Evolutionary conservation across 2,797 vertebrate genomes (phyloP).

Genomic region (Rhinoraja longicauda): DNA sequence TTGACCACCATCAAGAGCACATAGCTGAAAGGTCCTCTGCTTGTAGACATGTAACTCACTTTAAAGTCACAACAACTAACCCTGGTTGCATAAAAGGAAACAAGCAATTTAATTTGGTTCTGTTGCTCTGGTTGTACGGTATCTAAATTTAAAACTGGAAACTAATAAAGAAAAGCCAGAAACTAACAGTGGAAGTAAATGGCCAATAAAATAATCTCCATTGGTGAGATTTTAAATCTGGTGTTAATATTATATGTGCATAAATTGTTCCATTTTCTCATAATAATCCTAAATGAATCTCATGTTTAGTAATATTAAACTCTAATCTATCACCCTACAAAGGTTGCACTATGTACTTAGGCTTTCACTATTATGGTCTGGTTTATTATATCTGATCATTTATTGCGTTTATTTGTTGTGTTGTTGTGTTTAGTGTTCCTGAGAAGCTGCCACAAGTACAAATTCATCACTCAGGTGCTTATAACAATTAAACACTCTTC

Average conservation of each 20-base stretch:
- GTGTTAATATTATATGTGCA: background rate
- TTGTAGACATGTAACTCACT: background rate
- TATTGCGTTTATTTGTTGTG: too few species aligned
- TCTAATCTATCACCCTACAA: background rate
- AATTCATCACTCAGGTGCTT: too few species aligned
- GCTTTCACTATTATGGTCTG: too few species aligned
- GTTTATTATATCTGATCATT: too few species aligned
- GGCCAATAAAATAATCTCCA: background rate
- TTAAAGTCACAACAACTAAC: background rate
- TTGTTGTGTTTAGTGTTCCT: too few species aligned
- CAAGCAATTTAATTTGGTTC: background rate
- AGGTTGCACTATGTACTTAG: too few species aligned
- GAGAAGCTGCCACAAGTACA: too few species aligned
- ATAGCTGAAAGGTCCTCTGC: background rate
- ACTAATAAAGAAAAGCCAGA: background rate
- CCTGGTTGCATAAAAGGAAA: background rate
- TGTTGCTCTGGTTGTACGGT: background rate
- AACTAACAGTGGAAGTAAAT: background rate
- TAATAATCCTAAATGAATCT: background rate
- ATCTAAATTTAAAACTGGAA: slow-evolving; percentile 9
- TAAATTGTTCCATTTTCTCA: background rate
- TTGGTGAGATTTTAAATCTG: background rate
- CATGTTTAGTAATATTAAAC: background rate
- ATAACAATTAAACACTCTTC: too few species aligned
- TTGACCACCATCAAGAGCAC: background rate